phyloP scores from a whole-genome alignment of 2,888 invertebrate genomes.

The Pollenia angustigena region DNA sequence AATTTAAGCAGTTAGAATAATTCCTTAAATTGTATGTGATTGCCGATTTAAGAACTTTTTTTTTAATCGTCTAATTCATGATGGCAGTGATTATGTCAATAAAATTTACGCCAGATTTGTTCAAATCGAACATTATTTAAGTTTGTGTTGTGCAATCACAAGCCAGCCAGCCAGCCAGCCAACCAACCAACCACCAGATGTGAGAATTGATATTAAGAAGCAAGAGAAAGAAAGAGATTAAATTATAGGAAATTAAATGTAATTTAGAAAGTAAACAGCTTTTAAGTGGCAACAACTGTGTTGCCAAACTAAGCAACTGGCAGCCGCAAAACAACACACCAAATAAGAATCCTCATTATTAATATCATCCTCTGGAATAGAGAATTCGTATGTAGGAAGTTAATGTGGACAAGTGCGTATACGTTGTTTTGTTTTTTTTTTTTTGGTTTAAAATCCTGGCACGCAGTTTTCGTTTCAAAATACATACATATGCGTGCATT shows the following conservation, averaged over 20 bases:
- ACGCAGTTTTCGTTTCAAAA: slow-evolving; percentile 41
- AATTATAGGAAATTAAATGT: slow-evolving; percentile 64
- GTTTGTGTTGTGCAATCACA: neutral
- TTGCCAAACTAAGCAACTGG: slow-evolving; percentile 8
- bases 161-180: slow-evolving; percentile 9
- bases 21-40: slow-evolving; percentile 1
- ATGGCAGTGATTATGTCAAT: slow-evolving; percentile 71
- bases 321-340: slow-evolving; percentile 13
- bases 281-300: slow-evolving; percentile 60
- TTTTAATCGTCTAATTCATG: slow-evolving; percentile 62
- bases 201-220: slow-evolving; percentile 36
- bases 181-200: slow-evolving; percentile 30
- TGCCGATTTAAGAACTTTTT: slow-evolving; percentile 24
- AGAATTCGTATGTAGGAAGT: slow-evolving; percentile 26
- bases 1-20: neutral
- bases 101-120: slow-evolving; percentile 66
- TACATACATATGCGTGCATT: slow-evolving; percentile 57
- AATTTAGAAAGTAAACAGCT: slow-evolving; percentile 65
- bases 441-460: slow-evolving; percentile 30
- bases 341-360: slow-evolving; percentile 18
- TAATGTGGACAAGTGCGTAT: slow-evolving; percentile 68
- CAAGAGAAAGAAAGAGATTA: slow-evolving; percentile 47
- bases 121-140: slow-evolving; percentile 52
- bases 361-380: slow-evolving; percentile 6
- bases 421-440: neutral